Evolutionary conservation across 2,113 vertebrate genomes (phyloP), one percentile per base, ranked within the genome.

Genomic region (Turdus rufiventris): DNA sequence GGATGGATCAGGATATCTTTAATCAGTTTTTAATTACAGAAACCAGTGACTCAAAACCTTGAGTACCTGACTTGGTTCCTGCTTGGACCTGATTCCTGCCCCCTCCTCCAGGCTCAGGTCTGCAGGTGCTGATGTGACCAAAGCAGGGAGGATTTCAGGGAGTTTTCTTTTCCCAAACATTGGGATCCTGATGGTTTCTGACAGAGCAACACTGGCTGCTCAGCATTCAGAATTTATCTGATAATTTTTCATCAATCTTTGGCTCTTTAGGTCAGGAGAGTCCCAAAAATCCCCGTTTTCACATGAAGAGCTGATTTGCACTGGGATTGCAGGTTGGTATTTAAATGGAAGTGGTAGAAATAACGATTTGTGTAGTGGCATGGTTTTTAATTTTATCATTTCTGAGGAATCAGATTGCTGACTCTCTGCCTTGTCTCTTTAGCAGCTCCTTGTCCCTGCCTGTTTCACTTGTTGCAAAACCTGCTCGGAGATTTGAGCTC

Each of bases 11-110:
- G 24, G 83, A 14, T 92, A 91, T 89, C 80, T 93, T 81, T 68
- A 86, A 94, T 93, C 76, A 74, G 85, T 81, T 95, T 94, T 94
- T 95, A 97, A 94, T 96, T 97, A 91, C 76, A 62, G 79, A 77
- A 80, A 9, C 15, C 80, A 83, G 88, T 85, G 95, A 91, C 33
- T 95, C 90, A 95, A 91, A 93, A 74, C 87, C 31, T 25, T 84
- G 23, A 28, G 43, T 77, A 91, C 91, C 92, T 94, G 91, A 83
- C 54, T 89, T 47, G 18, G 61, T 58, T 76, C 34, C 42, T 7
- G 23, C 77, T 61, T 26, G 62, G 62, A 21, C 29, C 40, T 68
- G 57, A 9, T 25, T 91, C 45, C 81, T 80, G 71, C 58, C 45
- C 54, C 56, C n/a, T 71, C 42, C 65, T 85, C 71, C 53, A 60